Evolutionary conservation across 2,797 vertebrate species (phyloP).

Genomic region (Leuciscus waleckii): DNA sequence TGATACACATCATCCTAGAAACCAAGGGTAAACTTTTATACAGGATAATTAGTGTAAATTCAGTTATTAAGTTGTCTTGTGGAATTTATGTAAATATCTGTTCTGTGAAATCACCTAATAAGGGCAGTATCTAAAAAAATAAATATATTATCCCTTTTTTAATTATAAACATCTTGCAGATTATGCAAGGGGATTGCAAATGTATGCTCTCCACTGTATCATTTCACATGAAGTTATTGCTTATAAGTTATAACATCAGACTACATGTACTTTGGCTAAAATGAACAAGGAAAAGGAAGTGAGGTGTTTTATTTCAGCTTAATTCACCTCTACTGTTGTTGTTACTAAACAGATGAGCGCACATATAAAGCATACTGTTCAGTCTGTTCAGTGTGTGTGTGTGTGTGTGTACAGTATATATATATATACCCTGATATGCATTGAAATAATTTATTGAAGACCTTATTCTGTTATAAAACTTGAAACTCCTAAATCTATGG

Average conservation of each 20-base stretch:
- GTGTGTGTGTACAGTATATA: too few relatives aligned
- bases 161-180: neutral
- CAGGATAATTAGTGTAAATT: neutral
- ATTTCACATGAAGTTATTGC: neutral
- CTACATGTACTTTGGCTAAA: neutral
- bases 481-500: neutral
- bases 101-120: neutral
- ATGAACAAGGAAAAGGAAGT: neutral
- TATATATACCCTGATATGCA: neutral
- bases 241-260: neutral
- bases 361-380: neutral
- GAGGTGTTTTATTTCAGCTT: neutral
- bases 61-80: neutral
- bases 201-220: neutral
- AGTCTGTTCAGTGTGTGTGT: neutral
- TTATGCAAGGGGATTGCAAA: neutral
- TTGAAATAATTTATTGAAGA: neutral
- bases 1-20: neutral
- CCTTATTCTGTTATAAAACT: neutral
- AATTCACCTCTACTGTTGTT: neutral
- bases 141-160: neutral
- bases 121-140: neutral
- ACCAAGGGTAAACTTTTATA: neutral
- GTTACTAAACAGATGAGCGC: neutral
- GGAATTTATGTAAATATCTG: neutral